A percentile compares a stretch with the other conserved stretches of the same genome.
phyloP scores from a whole-genome alignment of 2,797 vertebrate species.

The Scyliorhinus canicula region DNA sequence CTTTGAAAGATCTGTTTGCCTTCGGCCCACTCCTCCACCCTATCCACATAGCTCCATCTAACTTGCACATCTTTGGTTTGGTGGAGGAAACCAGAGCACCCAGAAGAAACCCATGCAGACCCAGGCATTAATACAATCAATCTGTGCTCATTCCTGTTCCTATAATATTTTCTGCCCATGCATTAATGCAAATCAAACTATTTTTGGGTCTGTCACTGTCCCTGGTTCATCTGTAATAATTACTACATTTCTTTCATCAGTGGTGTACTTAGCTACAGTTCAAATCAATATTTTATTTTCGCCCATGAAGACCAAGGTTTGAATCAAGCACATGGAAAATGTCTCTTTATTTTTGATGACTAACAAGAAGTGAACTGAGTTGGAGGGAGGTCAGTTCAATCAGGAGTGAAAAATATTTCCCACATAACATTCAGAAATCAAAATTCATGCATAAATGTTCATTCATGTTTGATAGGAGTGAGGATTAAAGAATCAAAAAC shows the following conservation, averaged over 20 bases:
- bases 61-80: no score
- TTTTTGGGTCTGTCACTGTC: not conserved
- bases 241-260: not conserved
- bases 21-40: no score
- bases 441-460: not conserved
- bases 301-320: not conserved
- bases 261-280: not conserved
- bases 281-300: not conserved
- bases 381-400: not conserved
- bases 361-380: not conserved
- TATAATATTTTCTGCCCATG: not conserved
- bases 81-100: no score
- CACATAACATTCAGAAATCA: not conserved
- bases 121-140: constrained; percentile 4
- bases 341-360: not conserved
- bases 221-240: not conserved
- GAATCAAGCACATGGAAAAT: not conserved
- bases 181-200: not conserved
- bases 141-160: not conserved
- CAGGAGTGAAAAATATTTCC: not conserved
- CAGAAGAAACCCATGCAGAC: not conserved
- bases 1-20: no score
- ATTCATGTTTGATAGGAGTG: not conserved
- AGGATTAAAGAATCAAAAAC: not conserved
- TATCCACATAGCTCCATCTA: no score